These are phyloP conservation scores for Anguilla japonica DNA, from an alignment of 2,113 vertebrate genomes.

Conservation along the genomic window DNA sequence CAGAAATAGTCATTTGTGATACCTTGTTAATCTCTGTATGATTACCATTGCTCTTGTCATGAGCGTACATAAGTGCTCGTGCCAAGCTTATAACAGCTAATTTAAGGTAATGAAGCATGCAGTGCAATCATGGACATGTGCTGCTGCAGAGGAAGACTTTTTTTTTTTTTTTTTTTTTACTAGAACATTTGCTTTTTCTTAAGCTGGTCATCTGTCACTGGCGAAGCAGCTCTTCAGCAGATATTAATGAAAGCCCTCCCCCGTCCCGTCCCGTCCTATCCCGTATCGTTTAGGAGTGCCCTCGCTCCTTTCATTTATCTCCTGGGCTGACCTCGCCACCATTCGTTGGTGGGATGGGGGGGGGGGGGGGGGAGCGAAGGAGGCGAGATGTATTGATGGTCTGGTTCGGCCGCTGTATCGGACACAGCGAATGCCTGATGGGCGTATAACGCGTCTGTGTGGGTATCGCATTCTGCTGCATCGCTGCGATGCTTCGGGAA, in stretches of 20 bases:
- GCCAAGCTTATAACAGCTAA: no score
- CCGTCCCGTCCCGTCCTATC: slow-evolving; percentile 54
- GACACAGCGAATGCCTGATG: background rate
- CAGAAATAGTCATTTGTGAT: background rate
- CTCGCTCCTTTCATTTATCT: slow-evolving; percentile 71
- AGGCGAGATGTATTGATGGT: slow-evolving; percentile 71
- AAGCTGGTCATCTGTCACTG: slow-evolving; percentile 68
- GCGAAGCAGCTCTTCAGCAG: slow-evolving; percentile 69
- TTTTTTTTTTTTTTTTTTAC: slow-evolving; percentile 65
- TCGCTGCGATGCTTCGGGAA: no score
- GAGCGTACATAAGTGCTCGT: no score
- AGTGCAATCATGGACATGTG: slow-evolving; percentile 48
- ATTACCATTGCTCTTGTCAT: background rate
- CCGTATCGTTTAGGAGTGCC: slow-evolving; percentile 66
- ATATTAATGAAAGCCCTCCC: slow-evolving; percentile 74
- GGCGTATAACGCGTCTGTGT: no score
- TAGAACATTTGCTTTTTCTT: slow-evolving; percentile 53
- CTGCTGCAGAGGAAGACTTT: slow-evolving; percentile 56
- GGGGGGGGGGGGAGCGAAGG: slow-evolving; percentile 46
- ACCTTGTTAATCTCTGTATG: background rate
- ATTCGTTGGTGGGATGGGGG: slow-evolving; percentile 65
- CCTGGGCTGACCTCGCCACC: slow-evolving; percentile 60
- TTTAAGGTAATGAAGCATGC: slow-evolving; percentile 21
- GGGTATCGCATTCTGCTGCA: no score
- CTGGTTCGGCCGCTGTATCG: slow-evolving; percentile 16